phyloP scores from a whole-genome alignment of 2,888 invertebrate species.

The Lithophane socia region DNA sequence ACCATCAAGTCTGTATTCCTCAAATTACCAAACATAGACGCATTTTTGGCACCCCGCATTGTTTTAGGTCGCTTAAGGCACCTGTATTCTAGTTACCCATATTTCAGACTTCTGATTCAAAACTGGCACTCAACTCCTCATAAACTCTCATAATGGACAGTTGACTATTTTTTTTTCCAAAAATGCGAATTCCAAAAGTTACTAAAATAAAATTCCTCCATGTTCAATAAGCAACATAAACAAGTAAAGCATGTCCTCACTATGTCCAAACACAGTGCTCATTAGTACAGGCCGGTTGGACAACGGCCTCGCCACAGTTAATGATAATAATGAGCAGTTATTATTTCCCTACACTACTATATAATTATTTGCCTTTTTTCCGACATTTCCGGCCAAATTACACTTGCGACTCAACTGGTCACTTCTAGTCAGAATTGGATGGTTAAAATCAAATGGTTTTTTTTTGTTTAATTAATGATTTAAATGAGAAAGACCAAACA shows the following conservation, averaged over 20 bases:
- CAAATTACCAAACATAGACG: rapidly evolving
- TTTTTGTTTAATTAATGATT: no score
- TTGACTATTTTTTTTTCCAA: slow-evolving; percentile 8
- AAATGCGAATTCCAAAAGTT: not conserved
- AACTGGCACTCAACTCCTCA: not conserved
- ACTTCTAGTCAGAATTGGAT: slow-evolving; percentile 49
- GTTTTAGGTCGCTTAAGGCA: no score
- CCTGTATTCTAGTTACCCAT: not conserved
- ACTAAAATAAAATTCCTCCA: slow-evolving; percentile 10
- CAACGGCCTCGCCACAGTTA: slow-evolving; percentile 71
- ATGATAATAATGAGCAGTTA: slow-evolving; percentile 86
- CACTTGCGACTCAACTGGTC: slow-evolving; percentile 65
- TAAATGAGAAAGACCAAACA: no score
- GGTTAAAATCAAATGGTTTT: not conserved
- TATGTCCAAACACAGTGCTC: slow-evolving; percentile 70
- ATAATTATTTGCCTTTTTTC: slow-evolving; percentile 86
- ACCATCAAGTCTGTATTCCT: not conserved
- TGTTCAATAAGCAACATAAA: slow-evolving; percentile 34
- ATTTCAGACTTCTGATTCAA: not conserved
- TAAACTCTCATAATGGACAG: not conserved
- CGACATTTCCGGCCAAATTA: slow-evolving; percentile 84
- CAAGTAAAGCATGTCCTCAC: slow-evolving; percentile 55
- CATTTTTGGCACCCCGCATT: no score
- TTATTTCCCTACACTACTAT: slow-evolving; percentile 81
- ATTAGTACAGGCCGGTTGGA: slow-evolving; percentile 77